Conservation (phyloP, 2,113 vertebrate species). For the Ophiodon elongatus region DNA sequence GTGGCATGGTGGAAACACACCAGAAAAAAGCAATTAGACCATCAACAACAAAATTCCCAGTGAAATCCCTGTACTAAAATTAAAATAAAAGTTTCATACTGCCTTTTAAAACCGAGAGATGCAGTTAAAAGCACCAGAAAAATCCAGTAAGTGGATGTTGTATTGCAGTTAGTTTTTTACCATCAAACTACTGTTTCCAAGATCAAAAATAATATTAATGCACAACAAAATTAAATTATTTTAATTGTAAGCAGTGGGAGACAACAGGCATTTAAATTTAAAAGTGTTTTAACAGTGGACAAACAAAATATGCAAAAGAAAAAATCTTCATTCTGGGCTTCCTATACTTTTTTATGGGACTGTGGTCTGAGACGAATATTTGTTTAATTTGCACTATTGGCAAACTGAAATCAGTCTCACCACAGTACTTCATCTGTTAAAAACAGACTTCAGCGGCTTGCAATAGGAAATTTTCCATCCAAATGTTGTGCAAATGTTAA, state of each 20-base stretch:
- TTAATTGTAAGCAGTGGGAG: neutral
- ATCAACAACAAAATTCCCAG: neutral
- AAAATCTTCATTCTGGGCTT: neutral
- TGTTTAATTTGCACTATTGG: neutral
- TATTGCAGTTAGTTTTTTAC: neutral
- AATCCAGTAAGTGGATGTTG: neutral
- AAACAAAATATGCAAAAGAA: neutral
- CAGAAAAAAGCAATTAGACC: slow-evolving; percentile 18
- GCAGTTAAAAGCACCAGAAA: neutral
- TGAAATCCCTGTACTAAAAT: neutral
- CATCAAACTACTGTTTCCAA: neutral
- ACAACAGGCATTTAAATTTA: neutral
- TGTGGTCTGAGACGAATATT: neutral
- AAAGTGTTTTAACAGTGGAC: neutral
- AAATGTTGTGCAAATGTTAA: neutral
- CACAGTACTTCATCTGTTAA: neutral
- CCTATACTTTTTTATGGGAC: neutral
- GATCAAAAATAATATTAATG: neutral
- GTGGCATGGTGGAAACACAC: neutral
- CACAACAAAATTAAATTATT: neutral
- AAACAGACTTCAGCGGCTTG: neutral
- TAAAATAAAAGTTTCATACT: slow-evolving; percentile 9
- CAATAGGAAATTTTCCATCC: neutral
- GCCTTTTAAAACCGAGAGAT: neutral
- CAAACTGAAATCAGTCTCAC: neutral